phyloP scores from a whole-genome alignment of 2,888 invertebrate species.

The Sericinus montela region DNA sequence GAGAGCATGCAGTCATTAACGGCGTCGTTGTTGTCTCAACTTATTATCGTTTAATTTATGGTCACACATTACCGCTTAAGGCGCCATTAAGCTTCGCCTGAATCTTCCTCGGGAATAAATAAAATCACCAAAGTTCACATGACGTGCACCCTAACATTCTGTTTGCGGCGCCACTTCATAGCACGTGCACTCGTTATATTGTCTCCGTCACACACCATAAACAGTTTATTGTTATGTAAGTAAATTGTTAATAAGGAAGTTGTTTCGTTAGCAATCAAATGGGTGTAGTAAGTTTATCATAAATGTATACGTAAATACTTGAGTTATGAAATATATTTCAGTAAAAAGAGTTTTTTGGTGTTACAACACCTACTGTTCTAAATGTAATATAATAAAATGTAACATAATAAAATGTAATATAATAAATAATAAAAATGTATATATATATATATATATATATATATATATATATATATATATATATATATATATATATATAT shows the following conservation, averaged over 20 bases:
- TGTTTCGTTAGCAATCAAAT: conserved; percentile 22
- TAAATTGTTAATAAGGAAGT: conserved; percentile 32
- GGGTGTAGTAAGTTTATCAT: too few relatives aligned
- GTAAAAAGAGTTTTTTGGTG: too few relatives aligned
- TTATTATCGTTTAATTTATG: conserved; percentile 78
- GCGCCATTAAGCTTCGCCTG: conserved; percentile 61
- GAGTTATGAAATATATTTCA: too few relatives aligned
- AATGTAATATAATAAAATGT: too few relatives aligned
- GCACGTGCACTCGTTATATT: conserved; percentile 64
- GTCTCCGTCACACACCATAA: conserved; percentile 58
- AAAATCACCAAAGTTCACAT: conserved; percentile 53
- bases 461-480: too few relatives aligned
- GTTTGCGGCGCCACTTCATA: conserved; percentile 29
- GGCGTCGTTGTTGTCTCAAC: conserved; percentile 70
- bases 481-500: too few relatives aligned
- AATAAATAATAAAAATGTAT: too few relatives aligned
- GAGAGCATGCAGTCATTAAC: conserved; percentile 44
- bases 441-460: too few relatives aligned
- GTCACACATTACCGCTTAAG: conserved; percentile 74
- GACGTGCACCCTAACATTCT: conserved; percentile 46
- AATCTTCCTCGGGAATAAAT: conserved; percentile 50
- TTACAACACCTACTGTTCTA: too few relatives aligned
- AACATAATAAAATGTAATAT: too few relatives aligned
- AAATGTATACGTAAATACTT: too few relatives aligned
- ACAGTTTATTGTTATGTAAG: conserved; percentile 60